Evolutionary conservation across 1,140 invertebrate species (phyloP).

Genomic region (Metopolophium dirhodum): DNA sequence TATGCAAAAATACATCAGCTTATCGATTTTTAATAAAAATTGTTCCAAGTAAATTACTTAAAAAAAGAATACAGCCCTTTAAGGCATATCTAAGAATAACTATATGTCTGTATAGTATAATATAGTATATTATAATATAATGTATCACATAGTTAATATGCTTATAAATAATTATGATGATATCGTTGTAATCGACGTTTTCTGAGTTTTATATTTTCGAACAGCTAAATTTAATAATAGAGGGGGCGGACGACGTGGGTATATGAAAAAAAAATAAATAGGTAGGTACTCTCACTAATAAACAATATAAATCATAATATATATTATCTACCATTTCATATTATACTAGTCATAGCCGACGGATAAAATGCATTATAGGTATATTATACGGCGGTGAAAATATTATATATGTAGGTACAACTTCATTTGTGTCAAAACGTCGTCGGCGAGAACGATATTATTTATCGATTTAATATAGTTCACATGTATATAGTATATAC

Average conservation of each 20-base stretch:
- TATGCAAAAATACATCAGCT: background rate
- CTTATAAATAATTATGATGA: constrained; percentile 3
- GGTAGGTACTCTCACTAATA: background rate
- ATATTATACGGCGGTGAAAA: background rate
- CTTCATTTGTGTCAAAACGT: constrained; percentile 8
- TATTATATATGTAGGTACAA: constrained; percentile 2
- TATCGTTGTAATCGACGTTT: background rate
- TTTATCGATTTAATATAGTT: constrained; percentile 8
- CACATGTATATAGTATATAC: background rate
- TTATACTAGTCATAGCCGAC: background rate
- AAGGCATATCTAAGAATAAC: background rate
- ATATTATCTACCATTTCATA: background rate
- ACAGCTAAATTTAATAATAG: constrained; percentile 3
- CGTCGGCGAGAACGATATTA: background rate
- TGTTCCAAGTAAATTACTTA: background rate
- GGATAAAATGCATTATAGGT: background rate
- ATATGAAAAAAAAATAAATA: constrained; percentile 5
- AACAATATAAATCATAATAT: constrained; percentile 6
- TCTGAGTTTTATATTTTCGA: background rate
- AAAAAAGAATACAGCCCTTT: background rate
- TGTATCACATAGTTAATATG: background rate
- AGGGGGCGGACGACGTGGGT: background rate
- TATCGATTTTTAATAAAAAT: background rate
- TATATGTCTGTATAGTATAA: background rate
- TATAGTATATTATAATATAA: background rate